Percentiles rank a stretch among this genome's conserved stretches.
Conservation (phyloP, 2,797 vertebrate species). For the Nasua narica region DNA sequence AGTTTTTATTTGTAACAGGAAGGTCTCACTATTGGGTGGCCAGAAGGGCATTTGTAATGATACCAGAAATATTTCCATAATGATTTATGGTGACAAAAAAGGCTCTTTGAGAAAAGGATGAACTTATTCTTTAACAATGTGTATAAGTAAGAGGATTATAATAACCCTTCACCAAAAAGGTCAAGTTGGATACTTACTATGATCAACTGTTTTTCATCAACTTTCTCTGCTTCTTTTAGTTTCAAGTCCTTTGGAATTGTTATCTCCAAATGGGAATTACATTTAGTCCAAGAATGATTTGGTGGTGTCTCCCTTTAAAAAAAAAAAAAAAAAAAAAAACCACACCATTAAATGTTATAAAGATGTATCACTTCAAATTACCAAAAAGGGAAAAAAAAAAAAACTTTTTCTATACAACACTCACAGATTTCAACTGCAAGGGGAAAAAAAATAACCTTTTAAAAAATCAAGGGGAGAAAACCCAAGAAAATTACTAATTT, state of each 20-base stretch:
- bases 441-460: not conserved
- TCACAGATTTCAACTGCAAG: conserved; percentile 15
- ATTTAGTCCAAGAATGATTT: conserved; percentile 81
- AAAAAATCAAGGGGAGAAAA: conserved; percentile 11
- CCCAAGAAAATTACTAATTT: not conserved
- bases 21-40: not conserved
- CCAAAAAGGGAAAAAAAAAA: not conserved
- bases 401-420: not conserved
- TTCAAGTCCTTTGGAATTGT: conserved; percentile 90
- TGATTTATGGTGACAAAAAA: not conserved
- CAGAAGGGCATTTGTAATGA: not conserved
- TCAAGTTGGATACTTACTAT: conserved; percentile 86
- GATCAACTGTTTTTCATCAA: conserved; percentile 88
- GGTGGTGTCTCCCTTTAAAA: conserved; percentile 78
- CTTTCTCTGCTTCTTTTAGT: conserved; percentile 90
- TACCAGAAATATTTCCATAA: conserved; percentile 18
- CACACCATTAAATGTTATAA: not conserved
- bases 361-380: conserved; percentile 26
- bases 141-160: not conserved
- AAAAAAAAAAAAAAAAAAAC: conserved; percentile 48
- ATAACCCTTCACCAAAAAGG: not conserved
- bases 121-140: conserved; percentile 19
- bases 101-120: not conserved
- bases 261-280: conserved; percentile 84
- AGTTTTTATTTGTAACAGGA: conserved; percentile 18